Base-by-base conservation (phyloP, 53 echinoderm and acorn worm genomes). In the Holothuria leucospilota region DNA sequence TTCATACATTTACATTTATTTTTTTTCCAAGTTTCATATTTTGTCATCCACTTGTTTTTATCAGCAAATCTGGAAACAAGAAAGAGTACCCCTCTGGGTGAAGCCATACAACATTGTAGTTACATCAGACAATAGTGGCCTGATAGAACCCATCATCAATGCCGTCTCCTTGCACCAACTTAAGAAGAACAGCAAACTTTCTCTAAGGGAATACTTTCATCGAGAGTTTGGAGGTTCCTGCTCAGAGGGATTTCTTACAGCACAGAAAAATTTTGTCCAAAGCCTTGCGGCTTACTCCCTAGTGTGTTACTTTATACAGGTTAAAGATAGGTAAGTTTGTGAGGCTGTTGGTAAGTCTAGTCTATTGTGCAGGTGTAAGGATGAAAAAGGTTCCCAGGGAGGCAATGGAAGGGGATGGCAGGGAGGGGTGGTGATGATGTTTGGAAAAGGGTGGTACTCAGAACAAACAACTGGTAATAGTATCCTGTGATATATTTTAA, bases 241-340 rank as follows among this genome's bases (percentile, higher is more conserved):
- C 85, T 92, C 98, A 0, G 98, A 98, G 75, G 95, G 71, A 16
- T 98, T 93, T 88, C 91, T 98, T 70, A 95, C 93, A 0, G 95
- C 98, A 2, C 98, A 98, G 93, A 98, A 93, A 87, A 98, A 98
- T 92, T 98, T 98, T 90, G 98, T 98, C 5, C 98, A 98, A 89
- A 98, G 98, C 71, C 88, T 93, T 63, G 98, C 98, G 0, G 98
- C 98, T 21, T 98, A 98, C 85, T 98, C 95, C 59, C 86, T 98
- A 56, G 90, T 98, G 13, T 98, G 95, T 75, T 98, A 98, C 82
- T 85, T 98, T 16, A 91, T 98, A 20, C 98, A 98, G 75, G 98
- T 98, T 60, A 98, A 98, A 79, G 98, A 98, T 56, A 93, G 98
- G 98, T 98, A 28, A 88, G 94, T 53, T 53, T 61, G 25, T 20